These are phyloP conservation scores for Dascillus cervinus DNA, from an alignment of 2,888 invertebrate genomes.

Conservation along the genomic window DNA sequence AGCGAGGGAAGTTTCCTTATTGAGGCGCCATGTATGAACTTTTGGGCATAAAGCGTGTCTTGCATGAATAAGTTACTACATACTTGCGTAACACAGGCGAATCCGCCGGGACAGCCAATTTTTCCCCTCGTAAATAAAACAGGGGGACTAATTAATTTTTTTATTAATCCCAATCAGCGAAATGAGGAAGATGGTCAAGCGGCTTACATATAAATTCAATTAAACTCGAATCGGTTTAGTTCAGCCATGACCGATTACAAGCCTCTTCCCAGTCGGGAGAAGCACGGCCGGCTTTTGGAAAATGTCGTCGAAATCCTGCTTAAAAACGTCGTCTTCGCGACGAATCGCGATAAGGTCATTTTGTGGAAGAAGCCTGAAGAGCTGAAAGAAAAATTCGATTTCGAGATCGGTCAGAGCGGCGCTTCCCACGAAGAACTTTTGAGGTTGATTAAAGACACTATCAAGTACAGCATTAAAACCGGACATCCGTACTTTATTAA, in stretches of 20 bases:
- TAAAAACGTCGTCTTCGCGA: conserved; percentile 40
- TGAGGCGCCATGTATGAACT: conserved; percentile 10
- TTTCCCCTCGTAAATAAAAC: no score
- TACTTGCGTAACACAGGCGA: no score
- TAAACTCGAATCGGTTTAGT: conserved; percentile 8
- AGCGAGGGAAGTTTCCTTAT: conserved; percentile 7
- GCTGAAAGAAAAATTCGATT: conserved; percentile 39
- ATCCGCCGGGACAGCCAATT: no score
- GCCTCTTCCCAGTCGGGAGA: conserved; percentile 34
- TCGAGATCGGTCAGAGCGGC: conserved; percentile 37
- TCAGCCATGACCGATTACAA: conserved; percentile 30
- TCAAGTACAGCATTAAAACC: conserved; percentile 51
- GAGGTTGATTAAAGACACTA: conserved; percentile 40
- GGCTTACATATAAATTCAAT: conserved; percentile 13
- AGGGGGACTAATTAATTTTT: no score
- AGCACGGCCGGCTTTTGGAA: conserved; percentile 39
- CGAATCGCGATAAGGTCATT: conserved; percentile 41
- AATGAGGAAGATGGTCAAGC: no score
- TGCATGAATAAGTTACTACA: conserved; percentile 11
- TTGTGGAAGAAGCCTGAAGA: conserved; percentile 47
- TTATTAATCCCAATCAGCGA: no score
- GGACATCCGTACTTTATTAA: conserved; percentile 52
- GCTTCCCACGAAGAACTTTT: conserved; percentile 41
- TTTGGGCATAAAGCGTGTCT: conserved; percentile 9
- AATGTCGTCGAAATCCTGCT: conserved; percentile 39